A percentile compares a stretch with the other conserved stretches of the same genome.
Evolutionary conservation across 2,113 vertebrate species (phyloP).

Genomic region (Pteruthius melanotis): DNA sequence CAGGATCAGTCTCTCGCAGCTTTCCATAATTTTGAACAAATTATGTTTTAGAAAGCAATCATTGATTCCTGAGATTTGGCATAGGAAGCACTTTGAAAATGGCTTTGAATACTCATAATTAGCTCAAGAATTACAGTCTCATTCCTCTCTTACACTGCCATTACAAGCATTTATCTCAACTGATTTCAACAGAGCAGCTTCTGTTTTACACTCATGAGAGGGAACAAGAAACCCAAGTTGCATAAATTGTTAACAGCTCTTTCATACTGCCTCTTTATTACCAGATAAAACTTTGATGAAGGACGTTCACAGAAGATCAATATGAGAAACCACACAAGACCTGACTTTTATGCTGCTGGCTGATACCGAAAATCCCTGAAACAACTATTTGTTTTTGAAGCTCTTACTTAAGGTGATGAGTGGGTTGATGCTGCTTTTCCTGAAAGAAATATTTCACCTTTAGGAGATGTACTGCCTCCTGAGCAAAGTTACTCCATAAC

Average conservation of each 20-base stretch:
- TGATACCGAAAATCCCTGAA: not conserved
- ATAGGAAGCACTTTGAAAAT: not conserved
- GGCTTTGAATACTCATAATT: constrained; percentile 37
- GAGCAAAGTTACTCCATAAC: not conserved
- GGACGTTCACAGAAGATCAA: constrained; percentile 40
- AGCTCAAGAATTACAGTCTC: not conserved
- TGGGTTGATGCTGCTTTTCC: not conserved
- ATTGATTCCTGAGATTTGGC: not conserved
- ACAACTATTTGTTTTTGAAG: constrained; percentile 8
- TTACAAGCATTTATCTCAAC: not conserved
- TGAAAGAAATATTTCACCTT: constrained; percentile 48
- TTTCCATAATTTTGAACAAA: not conserved
- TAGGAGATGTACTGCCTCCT: constrained; percentile 1
- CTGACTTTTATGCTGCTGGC: not conserved
- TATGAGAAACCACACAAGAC: constrained; percentile 26
- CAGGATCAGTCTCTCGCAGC: not conserved
- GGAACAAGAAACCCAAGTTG: not conserved
- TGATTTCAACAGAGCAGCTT: not conserved
- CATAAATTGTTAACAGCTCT: constrained; percentile 29
- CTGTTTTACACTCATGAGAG: not conserved
- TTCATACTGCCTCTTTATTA: constrained; percentile 32
- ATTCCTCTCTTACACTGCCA: not conserved
- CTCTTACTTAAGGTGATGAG: not conserved
- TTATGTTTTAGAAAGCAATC: not conserved
- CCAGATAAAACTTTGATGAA: constrained; percentile 53